Conservation (phyloP, 1,140 invertebrate species). For the Magallana ariakensis region DNA sequence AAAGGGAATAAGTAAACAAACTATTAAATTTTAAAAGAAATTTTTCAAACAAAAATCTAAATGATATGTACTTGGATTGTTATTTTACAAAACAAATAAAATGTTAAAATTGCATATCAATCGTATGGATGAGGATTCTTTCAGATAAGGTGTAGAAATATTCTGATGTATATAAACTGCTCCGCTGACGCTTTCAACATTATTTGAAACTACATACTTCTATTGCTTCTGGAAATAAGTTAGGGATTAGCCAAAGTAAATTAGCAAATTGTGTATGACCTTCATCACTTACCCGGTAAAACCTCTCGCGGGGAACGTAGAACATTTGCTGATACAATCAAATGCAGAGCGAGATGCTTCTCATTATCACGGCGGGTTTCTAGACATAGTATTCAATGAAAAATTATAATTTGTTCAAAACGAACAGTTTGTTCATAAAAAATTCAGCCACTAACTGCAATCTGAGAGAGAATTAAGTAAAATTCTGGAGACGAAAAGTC, state of each 20-base stretch:
- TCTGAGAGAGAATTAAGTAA: constrained; percentile 6
- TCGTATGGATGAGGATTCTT: no score
- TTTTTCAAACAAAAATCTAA: no score
- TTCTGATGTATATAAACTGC: no score
- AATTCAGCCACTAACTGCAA: constrained; percentile 29
- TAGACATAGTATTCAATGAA: constrained; percentile 31
- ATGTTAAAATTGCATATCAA: no score
- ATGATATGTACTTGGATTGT: no score
- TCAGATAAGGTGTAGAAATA: no score
- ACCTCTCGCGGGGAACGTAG: neutral
- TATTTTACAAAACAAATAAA: no score
- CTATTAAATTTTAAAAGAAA: no score
- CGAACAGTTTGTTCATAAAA: constrained; percentile 15
- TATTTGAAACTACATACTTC: no score
- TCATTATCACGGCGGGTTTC: constrained; percentile 9
- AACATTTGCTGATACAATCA: neutral
- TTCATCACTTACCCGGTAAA: neutral
- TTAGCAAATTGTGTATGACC: neutral
- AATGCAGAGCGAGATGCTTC: neutral
- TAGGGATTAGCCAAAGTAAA: neutral
- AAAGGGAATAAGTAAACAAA: no score
- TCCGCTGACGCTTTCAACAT: no score
- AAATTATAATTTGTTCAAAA: constrained; percentile 35
- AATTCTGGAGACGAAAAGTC: neutral
- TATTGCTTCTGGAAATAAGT: no score